A percentile compares a stretch with the other conserved stretches of the same genome.
Conservation (phyloP, 2,113 vertebrate genomes). For the Numenius arquata region DNA sequence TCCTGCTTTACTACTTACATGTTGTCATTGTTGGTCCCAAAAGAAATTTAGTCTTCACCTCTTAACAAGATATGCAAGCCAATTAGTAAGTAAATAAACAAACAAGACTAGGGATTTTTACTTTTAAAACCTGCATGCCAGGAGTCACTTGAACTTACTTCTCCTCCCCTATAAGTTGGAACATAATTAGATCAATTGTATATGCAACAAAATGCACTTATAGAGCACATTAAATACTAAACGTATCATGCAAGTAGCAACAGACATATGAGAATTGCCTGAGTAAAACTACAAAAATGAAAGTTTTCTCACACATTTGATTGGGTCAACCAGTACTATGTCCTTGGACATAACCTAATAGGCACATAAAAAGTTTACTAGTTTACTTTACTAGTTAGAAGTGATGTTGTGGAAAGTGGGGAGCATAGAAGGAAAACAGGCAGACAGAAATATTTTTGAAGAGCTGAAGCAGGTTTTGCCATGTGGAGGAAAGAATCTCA, state of each 20-base stretch:
- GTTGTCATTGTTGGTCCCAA: neutral
- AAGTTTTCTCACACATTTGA: neutral
- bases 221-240: neutral
- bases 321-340: neutral
- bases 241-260: neutral
- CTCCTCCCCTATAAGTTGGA: neutral
- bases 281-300: neutral
- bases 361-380: neutral
- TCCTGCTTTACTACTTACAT: neutral
- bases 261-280: neutral
- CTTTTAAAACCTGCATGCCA: neutral
- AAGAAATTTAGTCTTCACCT: neutral
- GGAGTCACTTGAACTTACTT: neutral
- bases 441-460: neutral
- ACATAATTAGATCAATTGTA: neutral
- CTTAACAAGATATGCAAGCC: neutral
- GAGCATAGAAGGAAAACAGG: neutral
- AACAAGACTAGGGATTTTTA: fast-evolving
- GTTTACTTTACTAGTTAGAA: neutral
- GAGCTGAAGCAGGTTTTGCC: neutral
- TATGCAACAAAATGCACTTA: neutral
- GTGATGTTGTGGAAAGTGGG: neutral
- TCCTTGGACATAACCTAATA: neutral
- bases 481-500: neutral
- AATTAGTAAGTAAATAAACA: neutral